phyloP scores from a whole-genome alignment of 37 sponge, comb jelly and placozoan genomes.

The Aphrocallistes beatrix region DNA sequence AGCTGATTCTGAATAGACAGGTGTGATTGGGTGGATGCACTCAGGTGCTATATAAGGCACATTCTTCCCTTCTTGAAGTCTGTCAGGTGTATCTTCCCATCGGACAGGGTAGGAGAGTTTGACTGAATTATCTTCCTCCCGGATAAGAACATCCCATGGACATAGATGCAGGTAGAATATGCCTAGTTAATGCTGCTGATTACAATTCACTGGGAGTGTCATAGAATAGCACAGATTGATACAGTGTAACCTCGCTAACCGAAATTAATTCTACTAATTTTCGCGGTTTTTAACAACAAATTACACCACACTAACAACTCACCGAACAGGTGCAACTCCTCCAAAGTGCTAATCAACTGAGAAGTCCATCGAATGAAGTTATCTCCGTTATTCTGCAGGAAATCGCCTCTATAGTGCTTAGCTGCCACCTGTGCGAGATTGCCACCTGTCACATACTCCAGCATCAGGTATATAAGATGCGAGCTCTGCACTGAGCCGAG shows the following conservation, averaged over 20 bases:
- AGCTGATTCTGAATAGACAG: not conserved
- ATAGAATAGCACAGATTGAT: not conserved
- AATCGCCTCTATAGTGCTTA: not conserved
- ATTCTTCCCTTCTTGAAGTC: not conserved
- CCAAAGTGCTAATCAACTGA: not conserved
- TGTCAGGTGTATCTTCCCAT: not conserved
- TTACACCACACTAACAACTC: not conserved
- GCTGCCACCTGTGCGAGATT: not conserved
- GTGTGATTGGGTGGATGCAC: not conserved
- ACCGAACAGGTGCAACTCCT: not conserved
- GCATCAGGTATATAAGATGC: not conserved
- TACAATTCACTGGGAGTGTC: not conserved
- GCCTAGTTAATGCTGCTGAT: not conserved
- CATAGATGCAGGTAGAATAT: not conserved
- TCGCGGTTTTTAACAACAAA: too few relatives aligned
- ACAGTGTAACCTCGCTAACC: too few relatives aligned
- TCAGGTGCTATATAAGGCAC: not conserved
- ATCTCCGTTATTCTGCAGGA: not conserved
- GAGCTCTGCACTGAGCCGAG: constrained; percentile 3
- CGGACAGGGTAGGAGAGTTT: not conserved
- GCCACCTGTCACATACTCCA: not conserved
- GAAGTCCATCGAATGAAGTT: not conserved
- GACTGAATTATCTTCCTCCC: not conserved
- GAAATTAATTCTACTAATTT: not conserved
- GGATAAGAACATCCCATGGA: not conserved